Conservation (phyloP, 2,797 vertebrate species). For the Schizopygopsis pylzovi region DNA sequence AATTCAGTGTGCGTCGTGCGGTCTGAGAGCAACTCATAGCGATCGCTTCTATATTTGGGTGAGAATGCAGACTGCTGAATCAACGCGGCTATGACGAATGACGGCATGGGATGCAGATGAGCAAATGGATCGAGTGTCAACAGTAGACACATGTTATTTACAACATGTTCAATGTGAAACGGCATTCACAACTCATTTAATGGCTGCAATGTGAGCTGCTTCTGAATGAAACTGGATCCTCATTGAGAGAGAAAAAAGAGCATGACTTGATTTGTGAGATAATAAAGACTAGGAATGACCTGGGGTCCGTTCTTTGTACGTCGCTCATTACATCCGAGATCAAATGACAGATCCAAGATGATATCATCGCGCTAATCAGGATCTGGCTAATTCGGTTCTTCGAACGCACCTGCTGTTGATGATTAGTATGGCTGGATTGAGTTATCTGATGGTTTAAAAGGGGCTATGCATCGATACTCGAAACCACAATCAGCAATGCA, state of each 20-base stretch:
- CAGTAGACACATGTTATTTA: neutral
- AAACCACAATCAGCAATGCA: too few relatives aligned
- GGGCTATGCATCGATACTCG: too few relatives aligned
- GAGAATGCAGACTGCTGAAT: constrained; percentile 31
- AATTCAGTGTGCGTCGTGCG: neutral
- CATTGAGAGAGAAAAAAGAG: neutral
- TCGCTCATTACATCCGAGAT: too few relatives aligned
- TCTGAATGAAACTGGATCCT: neutral
- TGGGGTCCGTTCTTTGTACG: too few relatives aligned
- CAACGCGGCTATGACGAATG: neutral
- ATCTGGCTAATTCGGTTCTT: too few relatives aligned
- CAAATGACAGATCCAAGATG: too few relatives aligned
- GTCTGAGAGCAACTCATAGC: neutral
- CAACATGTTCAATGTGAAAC: neutral
- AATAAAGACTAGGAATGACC: neutral
- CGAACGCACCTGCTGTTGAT: too few relatives aligned
- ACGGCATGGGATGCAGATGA: neutral
- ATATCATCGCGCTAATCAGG: too few relatives aligned
- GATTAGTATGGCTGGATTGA: too few relatives aligned
- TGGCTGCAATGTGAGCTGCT: neutral
- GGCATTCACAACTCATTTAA: constrained; percentile 15
- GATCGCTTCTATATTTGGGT: constrained; percentile 3
- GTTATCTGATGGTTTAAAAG: too few relatives aligned
- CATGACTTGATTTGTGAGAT: neutral
- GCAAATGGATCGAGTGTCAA: neutral